A percentile compares a stretch with the other conserved stretches of the same genome.
Evolutionary conservation across 2,888 invertebrate species (phyloP).

Genomic region (Isoperla grammatica): DNA sequence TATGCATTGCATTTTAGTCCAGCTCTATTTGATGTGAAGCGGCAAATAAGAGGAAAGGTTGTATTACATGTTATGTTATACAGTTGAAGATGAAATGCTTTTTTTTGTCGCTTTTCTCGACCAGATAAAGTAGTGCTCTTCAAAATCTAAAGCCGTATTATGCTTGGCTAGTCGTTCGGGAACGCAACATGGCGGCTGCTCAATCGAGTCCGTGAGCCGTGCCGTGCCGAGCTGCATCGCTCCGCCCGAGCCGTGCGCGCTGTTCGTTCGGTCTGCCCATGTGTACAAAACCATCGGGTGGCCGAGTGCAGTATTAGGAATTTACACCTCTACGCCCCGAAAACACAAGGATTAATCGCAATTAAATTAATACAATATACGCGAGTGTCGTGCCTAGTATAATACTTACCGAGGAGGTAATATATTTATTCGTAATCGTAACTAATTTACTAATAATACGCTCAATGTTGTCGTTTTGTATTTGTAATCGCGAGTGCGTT

Average conservation of each 20-base stretch:
- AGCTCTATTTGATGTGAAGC: neutral
- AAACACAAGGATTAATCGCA: no score
- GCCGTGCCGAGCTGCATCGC: slow-evolving; percentile 24
- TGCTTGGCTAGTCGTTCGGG: slow-evolving; percentile 9
- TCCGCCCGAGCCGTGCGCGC: neutral
- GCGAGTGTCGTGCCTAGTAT: neutral
- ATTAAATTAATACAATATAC: no score
- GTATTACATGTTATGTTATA: slow-evolving; percentile 18
- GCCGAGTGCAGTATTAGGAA: neutral
- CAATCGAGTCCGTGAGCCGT: slow-evolving; percentile 23
- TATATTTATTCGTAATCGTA: neutral
- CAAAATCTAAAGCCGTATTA: slow-evolving; percentile 16
- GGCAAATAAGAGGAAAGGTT: slow-evolving; percentile 11
- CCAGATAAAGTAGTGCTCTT: slow-evolving; percentile 16
- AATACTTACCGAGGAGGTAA: neutral
- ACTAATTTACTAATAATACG: no score
- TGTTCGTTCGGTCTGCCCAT: neutral
- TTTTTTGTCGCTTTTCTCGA: slow-evolving; percentile 18
- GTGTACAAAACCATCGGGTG: neutral
- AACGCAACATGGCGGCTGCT: slow-evolving; percentile 19
- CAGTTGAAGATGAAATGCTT: slow-evolving; percentile 12
- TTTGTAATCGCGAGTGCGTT: no score
- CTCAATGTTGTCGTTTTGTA: no score
- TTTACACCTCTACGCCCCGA: no score
- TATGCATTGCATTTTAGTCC: neutral